Evolutionary conservation across 2,113 vertebrate species (phyloP).

Genomic region (Phylloscopus trochilus): DNA sequence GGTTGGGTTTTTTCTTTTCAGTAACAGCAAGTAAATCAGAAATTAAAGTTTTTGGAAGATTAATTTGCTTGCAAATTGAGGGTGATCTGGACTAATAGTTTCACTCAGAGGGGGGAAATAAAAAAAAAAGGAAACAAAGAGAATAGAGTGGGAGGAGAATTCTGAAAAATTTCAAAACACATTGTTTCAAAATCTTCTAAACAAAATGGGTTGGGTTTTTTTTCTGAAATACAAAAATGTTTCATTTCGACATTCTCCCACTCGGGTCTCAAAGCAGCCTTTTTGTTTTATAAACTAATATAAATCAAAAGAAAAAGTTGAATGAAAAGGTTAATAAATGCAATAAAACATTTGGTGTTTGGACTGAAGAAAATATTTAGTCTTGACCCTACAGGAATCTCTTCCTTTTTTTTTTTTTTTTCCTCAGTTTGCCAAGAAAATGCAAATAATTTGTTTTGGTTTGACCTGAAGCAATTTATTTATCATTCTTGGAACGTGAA

Average conservation of each 20-base stretch:
- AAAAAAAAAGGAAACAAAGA: neutral
- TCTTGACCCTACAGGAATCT: neutral
- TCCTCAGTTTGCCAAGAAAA: neutral
- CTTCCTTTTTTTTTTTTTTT: neutral
- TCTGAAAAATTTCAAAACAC: conserved; percentile 29
- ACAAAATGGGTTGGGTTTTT: conserved; percentile 11
- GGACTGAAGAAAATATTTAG: neutral
- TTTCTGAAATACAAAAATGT: conserved; percentile 24
- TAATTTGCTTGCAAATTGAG: neutral
- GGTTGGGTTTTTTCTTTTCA: neutral
- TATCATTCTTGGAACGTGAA: conserved; percentile 26
- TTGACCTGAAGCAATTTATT: conserved; percentile 35
- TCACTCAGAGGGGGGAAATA: neutral
- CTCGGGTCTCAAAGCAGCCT: neutral
- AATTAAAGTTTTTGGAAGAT: neutral
- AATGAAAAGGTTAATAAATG: conserved; percentile 47
- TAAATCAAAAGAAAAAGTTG: conserved; percentile 35
- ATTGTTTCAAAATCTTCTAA: conserved; percentile 60
- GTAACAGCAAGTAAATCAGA: neutral
- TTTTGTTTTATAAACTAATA: neutral
- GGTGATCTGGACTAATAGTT: neutral
- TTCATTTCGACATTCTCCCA: conserved; percentile 32
- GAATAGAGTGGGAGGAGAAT: conserved; percentile 25
- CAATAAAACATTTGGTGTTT: neutral
- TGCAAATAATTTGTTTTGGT: conserved; percentile 23